phyloP scores from a whole-genome alignment of 1,140 invertebrate species.

The Ips nitidus region DNA sequence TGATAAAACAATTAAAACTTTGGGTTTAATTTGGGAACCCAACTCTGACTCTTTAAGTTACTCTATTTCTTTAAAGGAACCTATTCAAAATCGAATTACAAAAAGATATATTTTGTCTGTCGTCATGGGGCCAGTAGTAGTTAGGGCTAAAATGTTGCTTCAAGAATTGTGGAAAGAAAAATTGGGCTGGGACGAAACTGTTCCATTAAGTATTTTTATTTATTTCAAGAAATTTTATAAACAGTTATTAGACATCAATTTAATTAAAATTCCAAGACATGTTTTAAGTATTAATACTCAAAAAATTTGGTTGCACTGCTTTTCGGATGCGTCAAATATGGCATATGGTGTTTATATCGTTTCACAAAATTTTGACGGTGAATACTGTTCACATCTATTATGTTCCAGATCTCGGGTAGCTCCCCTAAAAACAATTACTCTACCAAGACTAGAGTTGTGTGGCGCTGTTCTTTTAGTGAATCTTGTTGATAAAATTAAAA shows the following conservation, averaged over 20 bases:
- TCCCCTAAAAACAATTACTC: conserved; percentile 15
- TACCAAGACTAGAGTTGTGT: conserved; percentile 42
- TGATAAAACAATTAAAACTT: conserved; percentile 6
- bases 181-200: conserved; percentile 11
- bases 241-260: conserved; percentile 2
- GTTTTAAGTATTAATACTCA: conserved; percentile 43
- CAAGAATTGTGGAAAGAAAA: conserved; percentile 21
- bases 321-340: conserved; percentile 20
- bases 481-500: conserved; percentile 31
- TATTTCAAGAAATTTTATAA: conserved; percentile 1
- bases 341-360: not conserved
- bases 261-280: conserved; percentile 13
- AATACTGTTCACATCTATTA: not conserved
- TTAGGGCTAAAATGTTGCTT: conserved; percentile 43
- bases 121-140: conserved; percentile 42
- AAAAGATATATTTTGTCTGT: not conserved
- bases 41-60: conserved; percentile 37
- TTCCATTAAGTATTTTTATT: conserved; percentile 5
- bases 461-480: conserved; percentile 45
- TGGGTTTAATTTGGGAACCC: conserved; percentile 15
- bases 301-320: conserved; percentile 50
- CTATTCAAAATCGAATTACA: conserved; percentile 8
- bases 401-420: not conserved
- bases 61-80: not conserved
- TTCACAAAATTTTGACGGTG: not conserved